Base-by-base conservation (phyloP, 2,113 vertebrate genomes). In the Platichthys stellatus region DNA sequence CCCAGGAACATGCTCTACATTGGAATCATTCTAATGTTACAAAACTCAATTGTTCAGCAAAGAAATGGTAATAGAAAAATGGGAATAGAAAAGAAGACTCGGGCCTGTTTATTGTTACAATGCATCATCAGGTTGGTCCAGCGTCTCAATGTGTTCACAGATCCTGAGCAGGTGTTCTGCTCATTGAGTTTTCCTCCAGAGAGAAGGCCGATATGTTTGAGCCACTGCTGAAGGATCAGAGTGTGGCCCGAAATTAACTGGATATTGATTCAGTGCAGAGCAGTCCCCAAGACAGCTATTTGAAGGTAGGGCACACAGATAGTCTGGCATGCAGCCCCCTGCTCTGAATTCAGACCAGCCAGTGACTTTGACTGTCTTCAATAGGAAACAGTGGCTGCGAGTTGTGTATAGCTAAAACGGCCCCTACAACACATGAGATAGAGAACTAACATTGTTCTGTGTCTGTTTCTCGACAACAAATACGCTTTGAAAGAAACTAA, bases 191-290 rank as follows among this genome's bases (percentile, higher is more conserved):
- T 84, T 70, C 73, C 88, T 90, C 83, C 61, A 53, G 62, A 82
- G 89, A 86, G 65, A 24, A 35, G 47, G 71, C 63, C 79, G 57
- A 60, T 69, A 80, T 85, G 89, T 84, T 72, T 82, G 82, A 87
- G 87, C 64, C 11, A 71, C 82, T 59, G 83, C 75, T 88, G 43
- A 82, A 84, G 80, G 87, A 88, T 86, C 81, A 78, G 74, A 87
- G 86, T 79, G 80, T 88, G 83, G 86, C 74, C 85, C 85, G 81
- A 91, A 88, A 90, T 92, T 90, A 92, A 93, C 89, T 92, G 86
- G 81, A 85, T 90, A 93, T 92, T 87, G 90, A 93, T 92, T 90
- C 63, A 63, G 79, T 69, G 69, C 85, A 86, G 78, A 87, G 84
- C 57, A 71, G 81, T 83, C 72, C 85, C 79, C 85, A 80, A 85